These are phyloP conservation scores for Panopea generosa DNA, from an alignment of 2,888 invertebrate genomes.

Conservation along the genomic window DNA sequence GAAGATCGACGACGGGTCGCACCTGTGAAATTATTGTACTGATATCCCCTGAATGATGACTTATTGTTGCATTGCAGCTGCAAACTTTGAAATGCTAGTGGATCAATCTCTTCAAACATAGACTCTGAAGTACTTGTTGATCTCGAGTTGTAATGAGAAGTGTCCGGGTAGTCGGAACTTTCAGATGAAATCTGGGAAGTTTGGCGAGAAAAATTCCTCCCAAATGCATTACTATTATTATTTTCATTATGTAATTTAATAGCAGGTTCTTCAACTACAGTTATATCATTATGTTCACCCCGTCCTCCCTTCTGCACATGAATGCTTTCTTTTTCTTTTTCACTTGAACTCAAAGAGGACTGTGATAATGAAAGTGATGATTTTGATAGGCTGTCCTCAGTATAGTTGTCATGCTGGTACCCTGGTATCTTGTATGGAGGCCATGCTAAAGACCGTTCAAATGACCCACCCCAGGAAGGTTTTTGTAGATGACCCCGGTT, in stretches of 20 bases:
- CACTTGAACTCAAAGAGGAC: slow-evolving; percentile 47
- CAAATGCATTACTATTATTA: no score
- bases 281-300: background rate
- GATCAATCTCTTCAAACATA: slow-evolving; percentile 22
- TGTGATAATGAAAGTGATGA: no score
- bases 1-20: slow-evolving; percentile 17
- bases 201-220: slow-evolving; percentile 8
- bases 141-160: slow-evolving; percentile 18
- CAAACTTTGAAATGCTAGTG: background rate
- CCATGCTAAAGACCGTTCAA: no score
- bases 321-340: slow-evolving; percentile 35
- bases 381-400: slow-evolving; percentile 46
- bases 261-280: background rate
- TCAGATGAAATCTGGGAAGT: slow-evolving; percentile 30
- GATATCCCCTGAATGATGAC: slow-evolving; percentile 15
- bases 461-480: no score
- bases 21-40: slow-evolving; percentile 6
- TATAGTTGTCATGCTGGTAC: background rate
- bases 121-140: slow-evolving; percentile 33
- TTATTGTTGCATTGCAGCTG: slow-evolving; percentile 4
- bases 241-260: background rate
- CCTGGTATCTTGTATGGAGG: no score
- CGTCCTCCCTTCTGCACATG: no score
- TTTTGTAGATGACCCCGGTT: no score
- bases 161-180: slow-evolving; percentile 28